Percentiles rank a stretch among this genome's conserved stretches.
Conservation (phyloP, 92 coral and sea anemone genomes). For the Porites lobata region DNA sequence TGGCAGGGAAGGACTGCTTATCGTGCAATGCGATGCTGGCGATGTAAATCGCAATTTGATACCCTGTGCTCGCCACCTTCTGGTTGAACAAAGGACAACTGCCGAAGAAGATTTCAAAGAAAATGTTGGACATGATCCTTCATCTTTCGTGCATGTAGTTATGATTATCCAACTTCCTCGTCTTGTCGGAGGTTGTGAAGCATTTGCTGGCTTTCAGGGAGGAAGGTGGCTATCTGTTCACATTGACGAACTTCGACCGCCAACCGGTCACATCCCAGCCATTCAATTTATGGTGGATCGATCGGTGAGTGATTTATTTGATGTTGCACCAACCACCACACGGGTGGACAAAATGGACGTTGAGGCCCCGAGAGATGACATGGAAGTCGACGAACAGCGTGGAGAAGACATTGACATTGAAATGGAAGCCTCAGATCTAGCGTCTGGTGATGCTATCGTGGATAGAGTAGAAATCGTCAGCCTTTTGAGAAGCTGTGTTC, state of each 20-base stretch:
- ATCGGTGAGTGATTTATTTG: conserved; percentile 84
- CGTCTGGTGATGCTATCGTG: not conserved
- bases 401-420: conserved; percentile 18
- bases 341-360: conserved; percentile 5
- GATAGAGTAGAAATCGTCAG: conserved; percentile 69
- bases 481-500: conserved; percentile 81
- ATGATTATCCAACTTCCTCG: conserved; percentile 88
- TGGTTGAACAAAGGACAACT: conserved; percentile 72
- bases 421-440: conserved; percentile 20
- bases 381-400: conserved; percentile 57
- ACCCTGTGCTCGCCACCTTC: conserved; percentile 92
- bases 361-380: not conserved
- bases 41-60: conserved; percentile 78
- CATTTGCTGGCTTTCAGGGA: conserved; percentile 90
- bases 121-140: conserved; percentile 10
- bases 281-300: conserved; percentile 80
- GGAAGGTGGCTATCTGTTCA: conserved; percentile 87
- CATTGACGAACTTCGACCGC: conserved; percentile 87
- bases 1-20: conserved; percentile 83
- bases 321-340: conserved; percentile 55
- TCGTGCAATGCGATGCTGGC: conserved; percentile 29
- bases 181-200: conserved; percentile 80
- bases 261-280: conserved; percentile 84
- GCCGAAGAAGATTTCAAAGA: conserved; percentile 55
- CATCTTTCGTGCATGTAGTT: conserved; percentile 73